A percentile compares a stretch with the other conserved stretches of the same genome.
These are phyloP conservation scores for Discoglossus pictus DNA, from an alignment of 2,797 vertebrate genomes.

Conservation along the genomic window DNA sequence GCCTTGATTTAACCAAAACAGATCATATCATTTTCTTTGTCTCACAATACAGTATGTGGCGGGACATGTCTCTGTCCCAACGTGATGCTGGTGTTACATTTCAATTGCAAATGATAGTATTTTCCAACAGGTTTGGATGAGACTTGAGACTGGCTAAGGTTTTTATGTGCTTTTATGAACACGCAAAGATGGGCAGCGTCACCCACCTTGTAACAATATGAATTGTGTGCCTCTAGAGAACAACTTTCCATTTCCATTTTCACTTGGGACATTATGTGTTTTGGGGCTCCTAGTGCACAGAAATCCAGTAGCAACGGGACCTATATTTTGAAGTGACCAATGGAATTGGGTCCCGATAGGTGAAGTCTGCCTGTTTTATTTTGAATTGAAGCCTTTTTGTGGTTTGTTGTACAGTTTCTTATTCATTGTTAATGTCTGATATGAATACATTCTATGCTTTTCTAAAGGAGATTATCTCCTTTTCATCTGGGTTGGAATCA, in stretches of 20 bases:
- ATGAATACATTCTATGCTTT: conserved; percentile 11
- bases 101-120: conserved; percentile 44
- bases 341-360: conserved; percentile 48
- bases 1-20: conserved; percentile 52
- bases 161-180: conserved; percentile 5
- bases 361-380: conserved; percentile 57
- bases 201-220: conserved; percentile 31
- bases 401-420: background rate
- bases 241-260: conserved; percentile 58
- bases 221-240: conserved; percentile 65
- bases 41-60: conserved; percentile 43
- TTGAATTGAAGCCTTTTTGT: conserved; percentile 52
- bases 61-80: conserved; percentile 33
- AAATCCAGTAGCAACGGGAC: conserved; percentile 57
- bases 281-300: conserved; percentile 53
- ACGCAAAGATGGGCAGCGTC: background rate
- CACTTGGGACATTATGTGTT: conserved; percentile 57
- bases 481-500: background rate
- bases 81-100: conserved; percentile 46
- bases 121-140: conserved; percentile 35
- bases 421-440: conserved; percentile 13
- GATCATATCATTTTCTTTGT: conserved; percentile 39
- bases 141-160: conserved; percentile 46
- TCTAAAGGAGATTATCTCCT: background rate
- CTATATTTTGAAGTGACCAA: conserved; percentile 37